Conservation (phyloP, 2,113 vertebrate species). For the Brachypodius melanocephalos region DNA sequence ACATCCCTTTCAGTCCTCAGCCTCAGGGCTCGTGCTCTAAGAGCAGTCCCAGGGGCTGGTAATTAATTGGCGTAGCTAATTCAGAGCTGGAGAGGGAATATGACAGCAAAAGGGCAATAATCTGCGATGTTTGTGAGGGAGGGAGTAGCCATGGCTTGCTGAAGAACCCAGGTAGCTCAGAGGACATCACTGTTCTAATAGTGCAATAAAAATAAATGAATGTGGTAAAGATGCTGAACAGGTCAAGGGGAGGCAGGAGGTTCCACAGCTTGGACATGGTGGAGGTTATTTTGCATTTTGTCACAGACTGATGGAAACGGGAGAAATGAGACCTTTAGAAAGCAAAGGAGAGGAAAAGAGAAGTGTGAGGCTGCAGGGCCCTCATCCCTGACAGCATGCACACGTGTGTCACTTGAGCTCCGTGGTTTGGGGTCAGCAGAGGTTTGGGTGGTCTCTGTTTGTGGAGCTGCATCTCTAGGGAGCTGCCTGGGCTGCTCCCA, state of each 20-base stretch:
- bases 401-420: accelerated
- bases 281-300: background rate
- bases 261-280: background rate
- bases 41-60: background rate
- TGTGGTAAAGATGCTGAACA: background rate
- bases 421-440: accelerated
- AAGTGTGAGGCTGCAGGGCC: background rate
- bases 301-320: background rate
- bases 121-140: background rate
- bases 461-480: background rate
- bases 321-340: background rate
- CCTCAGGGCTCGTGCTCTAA: background rate
- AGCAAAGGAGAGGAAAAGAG: background rate
- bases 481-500: background rate
- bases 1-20: background rate
- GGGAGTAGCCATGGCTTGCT: background rate
- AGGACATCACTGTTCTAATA: background rate
- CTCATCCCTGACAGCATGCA: background rate
- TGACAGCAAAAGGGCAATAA: background rate
- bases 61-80: background rate
- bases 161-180: background rate
- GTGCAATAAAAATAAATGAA: background rate
- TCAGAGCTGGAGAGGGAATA: background rate
- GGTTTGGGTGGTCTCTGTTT: background rate
- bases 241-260: background rate